Percentiles rank a stretch among this genome's conserved stretches.
These are phyloP conservation scores for Psettodes erumei DNA, from an alignment of 2,113 vertebrate genomes.

Conservation along the genomic window DNA sequence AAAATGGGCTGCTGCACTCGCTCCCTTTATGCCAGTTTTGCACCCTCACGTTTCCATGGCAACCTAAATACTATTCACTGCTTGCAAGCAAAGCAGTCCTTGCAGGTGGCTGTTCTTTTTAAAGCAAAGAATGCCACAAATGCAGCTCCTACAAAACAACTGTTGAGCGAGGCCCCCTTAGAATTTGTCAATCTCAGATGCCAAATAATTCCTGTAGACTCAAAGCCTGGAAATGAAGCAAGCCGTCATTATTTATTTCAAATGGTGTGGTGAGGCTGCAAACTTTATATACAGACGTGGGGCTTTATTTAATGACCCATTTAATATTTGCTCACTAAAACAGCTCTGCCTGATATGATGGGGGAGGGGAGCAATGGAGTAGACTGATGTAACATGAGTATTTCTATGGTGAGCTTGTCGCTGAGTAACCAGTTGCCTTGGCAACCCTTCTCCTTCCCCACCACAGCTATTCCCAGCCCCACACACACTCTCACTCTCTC, in stretches of 20 bases:
- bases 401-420: slow-evolving; percentile 68
- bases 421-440: slow-evolving; percentile 80
- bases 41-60: slow-evolving; percentile 72
- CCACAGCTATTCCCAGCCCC: slow-evolving; percentile 15
- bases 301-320: slow-evolving; percentile 12
- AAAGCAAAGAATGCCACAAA: slow-evolving; percentile 52
- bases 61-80: slow-evolving; percentile 73
- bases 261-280: background rate
- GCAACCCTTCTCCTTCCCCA: slow-evolving; percentile 60
- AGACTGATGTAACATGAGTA: slow-evolving; percentile 71
- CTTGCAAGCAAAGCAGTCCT: slow-evolving; percentile 46
- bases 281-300: background rate
- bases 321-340: slow-evolving; percentile 17
- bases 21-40: slow-evolving; percentile 70
- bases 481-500: slow-evolving; percentile 5
- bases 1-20: slow-evolving; percentile 43
- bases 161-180: slow-evolving; percentile 1
- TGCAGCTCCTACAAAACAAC: slow-evolving; percentile 28
- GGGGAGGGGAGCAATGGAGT: slow-evolving; percentile 57
- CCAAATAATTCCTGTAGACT: background rate
- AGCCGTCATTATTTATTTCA: background rate
- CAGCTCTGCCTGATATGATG: slow-evolving; percentile 27
- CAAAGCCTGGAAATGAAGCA: background rate
- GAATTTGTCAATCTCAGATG: background rate
- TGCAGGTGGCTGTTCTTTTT: slow-evolving; percentile 60